phyloP scores from a whole-genome alignment of 2,113 vertebrate genomes.

The Gila orcuttii region DNA sequence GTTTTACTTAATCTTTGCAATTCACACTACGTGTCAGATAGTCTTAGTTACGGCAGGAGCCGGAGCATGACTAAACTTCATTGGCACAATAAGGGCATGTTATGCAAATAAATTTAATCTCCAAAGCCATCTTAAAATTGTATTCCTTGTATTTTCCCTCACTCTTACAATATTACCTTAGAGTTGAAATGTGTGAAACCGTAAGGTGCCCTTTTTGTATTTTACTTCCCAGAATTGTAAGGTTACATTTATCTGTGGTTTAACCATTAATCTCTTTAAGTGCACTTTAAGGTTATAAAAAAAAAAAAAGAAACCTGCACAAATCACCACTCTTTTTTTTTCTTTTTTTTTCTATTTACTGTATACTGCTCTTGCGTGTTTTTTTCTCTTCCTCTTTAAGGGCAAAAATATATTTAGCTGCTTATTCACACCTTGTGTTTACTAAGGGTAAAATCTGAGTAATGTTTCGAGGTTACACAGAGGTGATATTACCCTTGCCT shows the following conservation, averaged over 20 bases:
- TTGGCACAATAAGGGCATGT: neutral
- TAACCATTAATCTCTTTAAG: neutral
- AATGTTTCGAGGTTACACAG: neutral
- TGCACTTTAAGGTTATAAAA: neutral
- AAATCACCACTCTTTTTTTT: neutral
- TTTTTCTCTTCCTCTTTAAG: neutral
- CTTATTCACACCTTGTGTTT: constrained; percentile 4
- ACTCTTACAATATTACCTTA: neutral
- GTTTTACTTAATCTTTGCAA: too few relatives aligned
- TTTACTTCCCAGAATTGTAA: neutral
- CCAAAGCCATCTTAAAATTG: neutral
- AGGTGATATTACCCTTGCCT: neutral
- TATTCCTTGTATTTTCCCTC: neutral
- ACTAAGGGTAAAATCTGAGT: neutral
- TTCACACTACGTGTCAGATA: neutral
- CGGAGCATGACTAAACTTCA: neutral
- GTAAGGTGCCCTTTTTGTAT: neutral
- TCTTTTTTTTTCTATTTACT: neutral
- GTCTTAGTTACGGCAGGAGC: neutral
- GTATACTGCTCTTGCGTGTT: neutral
- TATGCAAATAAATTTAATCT: neutral
- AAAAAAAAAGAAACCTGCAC: too few relatives aligned
- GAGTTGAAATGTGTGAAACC: neutral
- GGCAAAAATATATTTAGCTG: neutral
- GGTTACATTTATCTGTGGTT: neutral